Percentiles rank a stretch among this genome's conserved stretches.
Conservation (phyloP, 2,888 invertebrate genomes). For the Lomographa bimaculata region DNA sequence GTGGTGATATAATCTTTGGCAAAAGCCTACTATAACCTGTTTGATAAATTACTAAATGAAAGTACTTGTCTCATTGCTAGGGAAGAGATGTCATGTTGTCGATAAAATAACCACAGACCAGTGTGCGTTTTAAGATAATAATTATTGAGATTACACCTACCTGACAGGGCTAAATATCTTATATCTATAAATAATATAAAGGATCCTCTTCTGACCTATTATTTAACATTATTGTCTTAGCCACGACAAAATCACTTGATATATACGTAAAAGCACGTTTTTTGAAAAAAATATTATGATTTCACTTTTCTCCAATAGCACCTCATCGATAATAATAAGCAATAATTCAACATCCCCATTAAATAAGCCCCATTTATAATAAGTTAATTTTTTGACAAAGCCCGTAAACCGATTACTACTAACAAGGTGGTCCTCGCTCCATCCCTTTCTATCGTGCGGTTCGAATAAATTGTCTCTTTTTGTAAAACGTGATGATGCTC, state of each 20-base stretch:
- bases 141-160: too few relatives aligned
- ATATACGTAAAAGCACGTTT: too few relatives aligned
- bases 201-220: too few relatives aligned
- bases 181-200: too few relatives aligned
- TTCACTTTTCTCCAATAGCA: neutral
- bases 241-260: too few relatives aligned
- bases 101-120: too few relatives aligned
- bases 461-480: conserved; percentile 55
- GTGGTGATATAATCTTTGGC: too few relatives aligned
- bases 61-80: conserved; percentile 40
- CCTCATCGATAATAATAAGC: conserved; percentile 6
- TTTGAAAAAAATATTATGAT: too few relatives aligned
- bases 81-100: conserved; percentile 25
- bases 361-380: conserved; percentile 58
- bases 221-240: too few relatives aligned
- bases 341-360: conserved; percentile 27
- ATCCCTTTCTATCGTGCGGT: conserved; percentile 51
- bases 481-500: conserved; percentile 60
- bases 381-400: conserved; percentile 71
- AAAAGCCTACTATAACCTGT: conserved; percentile 40
- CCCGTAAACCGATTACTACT: conserved; percentile 73
- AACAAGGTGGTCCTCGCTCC: conserved; percentile 70
- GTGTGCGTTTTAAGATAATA: too few relatives aligned
- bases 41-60: conserved; percentile 58
- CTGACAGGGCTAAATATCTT: too few relatives aligned